Evolutionary conservation across 2,888 invertebrate genomes (phyloP).

Genomic region (Yponomeuta evonymella): DNA sequence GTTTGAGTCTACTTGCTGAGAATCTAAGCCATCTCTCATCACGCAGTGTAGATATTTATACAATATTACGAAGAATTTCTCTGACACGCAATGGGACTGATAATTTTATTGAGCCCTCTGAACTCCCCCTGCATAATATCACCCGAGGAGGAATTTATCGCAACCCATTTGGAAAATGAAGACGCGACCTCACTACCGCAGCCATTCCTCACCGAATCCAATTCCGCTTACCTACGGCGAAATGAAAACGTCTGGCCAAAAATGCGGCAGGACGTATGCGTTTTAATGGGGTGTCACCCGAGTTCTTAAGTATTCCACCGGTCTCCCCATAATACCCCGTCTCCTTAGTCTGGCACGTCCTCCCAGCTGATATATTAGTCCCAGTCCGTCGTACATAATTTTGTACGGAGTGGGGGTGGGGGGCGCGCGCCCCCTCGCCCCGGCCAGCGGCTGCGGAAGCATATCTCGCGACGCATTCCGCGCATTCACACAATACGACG

Average conservation of each 20-base stretch:
- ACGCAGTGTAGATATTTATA: neutral
- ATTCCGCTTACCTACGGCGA: slow-evolving; percentile 41
- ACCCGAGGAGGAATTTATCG: slow-evolving; percentile 17
- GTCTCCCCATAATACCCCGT: slow-evolving; percentile 71
- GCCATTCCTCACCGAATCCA: slow-evolving; percentile 28
- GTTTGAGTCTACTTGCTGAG: neutral
- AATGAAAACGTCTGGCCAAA: slow-evolving; percentile 73
- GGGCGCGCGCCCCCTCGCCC: slow-evolving; percentile 53
- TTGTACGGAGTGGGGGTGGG: slow-evolving; percentile 47
- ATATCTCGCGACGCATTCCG: slow-evolving; percentile 23
- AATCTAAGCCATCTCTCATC: neutral
- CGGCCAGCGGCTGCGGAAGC: slow-evolving; percentile 23
- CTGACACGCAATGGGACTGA: no score
- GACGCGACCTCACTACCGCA: slow-evolving; percentile 12
- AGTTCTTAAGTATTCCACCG: slow-evolving; percentile 75
- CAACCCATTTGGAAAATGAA: slow-evolving; percentile 21
- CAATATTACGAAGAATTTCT: neutral
- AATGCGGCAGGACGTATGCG: slow-evolving; percentile 64
- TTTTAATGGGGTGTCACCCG: slow-evolving; percentile 75
- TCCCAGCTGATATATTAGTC: slow-evolving; percentile 75
- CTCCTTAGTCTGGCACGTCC: slow-evolving; percentile 76
- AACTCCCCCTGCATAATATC: neutral
- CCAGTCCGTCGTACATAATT: slow-evolving; percentile 77
- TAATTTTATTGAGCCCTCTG: neutral
- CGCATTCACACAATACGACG: slow-evolving; percentile 64